Conservation (phyloP, 2,797 vertebrate genomes). For the Holocentrus rufus region DNA sequence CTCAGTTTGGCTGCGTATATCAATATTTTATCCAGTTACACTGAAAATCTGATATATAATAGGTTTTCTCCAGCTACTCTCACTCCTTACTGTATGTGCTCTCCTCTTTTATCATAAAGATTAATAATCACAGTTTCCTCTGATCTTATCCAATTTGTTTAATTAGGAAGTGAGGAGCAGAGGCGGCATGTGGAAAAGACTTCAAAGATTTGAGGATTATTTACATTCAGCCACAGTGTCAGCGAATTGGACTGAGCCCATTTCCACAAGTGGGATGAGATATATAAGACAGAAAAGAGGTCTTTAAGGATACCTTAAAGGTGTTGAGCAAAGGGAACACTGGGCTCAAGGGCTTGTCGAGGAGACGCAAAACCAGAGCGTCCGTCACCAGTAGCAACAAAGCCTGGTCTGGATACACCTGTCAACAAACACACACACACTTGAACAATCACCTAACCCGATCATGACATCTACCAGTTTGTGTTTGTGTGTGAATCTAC, state of each 20-base stretch:
- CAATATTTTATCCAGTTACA: neutral
- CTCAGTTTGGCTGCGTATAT: neutral
- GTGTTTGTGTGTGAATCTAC: neutral
- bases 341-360: slow-evolving; percentile 50
- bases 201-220: too few relatives aligned
- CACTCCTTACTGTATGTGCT: neutral
- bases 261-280: neutral
- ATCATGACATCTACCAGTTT: fast-evolving
- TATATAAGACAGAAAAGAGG: neutral
- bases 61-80: neutral
- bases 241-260: too few relatives aligned
- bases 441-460: neutral
- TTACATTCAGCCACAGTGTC: too few relatives aligned
- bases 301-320: slow-evolving; percentile 61
- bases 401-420: slow-evolving; percentile 79
- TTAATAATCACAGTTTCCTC: too few relatives aligned
- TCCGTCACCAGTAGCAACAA: slow-evolving; percentile 76
- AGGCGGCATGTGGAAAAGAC: too few relatives aligned
- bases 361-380: slow-evolving; percentile 72
- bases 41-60: neutral
- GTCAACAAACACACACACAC: slow-evolving; percentile 25
- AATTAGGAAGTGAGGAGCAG: too few relatives aligned
- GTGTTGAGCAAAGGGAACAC: slow-evolving; percentile 61
- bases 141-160: too few relatives aligned
- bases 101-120: neutral